Conservation (phyloP, 2,888 invertebrate genomes). For the Dendrolimus pini region DNA sequence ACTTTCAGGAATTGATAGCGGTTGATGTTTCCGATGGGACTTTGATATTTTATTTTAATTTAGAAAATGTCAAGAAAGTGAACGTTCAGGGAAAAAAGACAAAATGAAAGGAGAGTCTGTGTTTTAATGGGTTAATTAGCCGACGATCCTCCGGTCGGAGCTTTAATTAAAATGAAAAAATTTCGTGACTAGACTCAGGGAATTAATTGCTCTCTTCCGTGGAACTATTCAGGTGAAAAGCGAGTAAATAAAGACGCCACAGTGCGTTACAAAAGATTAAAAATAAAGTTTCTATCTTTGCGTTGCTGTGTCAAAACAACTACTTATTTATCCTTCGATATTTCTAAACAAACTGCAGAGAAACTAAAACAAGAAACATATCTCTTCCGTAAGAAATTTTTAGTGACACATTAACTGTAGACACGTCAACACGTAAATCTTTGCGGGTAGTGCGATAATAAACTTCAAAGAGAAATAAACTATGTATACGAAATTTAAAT, state of each 20-base stretch:
- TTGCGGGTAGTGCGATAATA: slow-evolving; percentile 17
- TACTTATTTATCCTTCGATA: background rate
- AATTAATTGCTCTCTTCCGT: slow-evolving; percentile 66
- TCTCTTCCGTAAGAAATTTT: background rate
- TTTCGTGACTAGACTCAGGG: slow-evolving; percentile 68
- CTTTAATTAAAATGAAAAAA: slow-evolving; percentile 75
- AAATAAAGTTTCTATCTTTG: background rate
- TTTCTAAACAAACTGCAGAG: background rate
- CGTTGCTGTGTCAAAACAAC: background rate
- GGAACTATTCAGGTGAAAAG: slow-evolving; percentile 68
- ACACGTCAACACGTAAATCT: slow-evolving; percentile 36
- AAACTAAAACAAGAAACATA: background rate
- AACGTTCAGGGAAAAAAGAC: slow-evolving; percentile 56
- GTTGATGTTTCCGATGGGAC: background rate
- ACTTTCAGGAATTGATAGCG: background rate
- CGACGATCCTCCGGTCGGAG: slow-evolving; percentile 63
- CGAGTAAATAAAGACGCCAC: slow-evolving; percentile 43
- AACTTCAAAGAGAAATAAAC: slow-evolving; percentile 55
- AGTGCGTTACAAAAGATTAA: slow-evolving; percentile 17
- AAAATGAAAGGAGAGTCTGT: slow-evolving; percentile 65
- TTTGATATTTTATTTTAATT: slow-evolving; percentile 37
- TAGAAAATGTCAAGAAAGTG: slow-evolving; percentile 64
- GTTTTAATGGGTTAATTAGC: slow-evolving; percentile 76
- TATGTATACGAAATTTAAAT: slow-evolving; percentile 65
- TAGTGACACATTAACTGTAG: background rate